Conservation (phyloP, 2,113 vertebrate genomes). For the Indri indri region DNA sequence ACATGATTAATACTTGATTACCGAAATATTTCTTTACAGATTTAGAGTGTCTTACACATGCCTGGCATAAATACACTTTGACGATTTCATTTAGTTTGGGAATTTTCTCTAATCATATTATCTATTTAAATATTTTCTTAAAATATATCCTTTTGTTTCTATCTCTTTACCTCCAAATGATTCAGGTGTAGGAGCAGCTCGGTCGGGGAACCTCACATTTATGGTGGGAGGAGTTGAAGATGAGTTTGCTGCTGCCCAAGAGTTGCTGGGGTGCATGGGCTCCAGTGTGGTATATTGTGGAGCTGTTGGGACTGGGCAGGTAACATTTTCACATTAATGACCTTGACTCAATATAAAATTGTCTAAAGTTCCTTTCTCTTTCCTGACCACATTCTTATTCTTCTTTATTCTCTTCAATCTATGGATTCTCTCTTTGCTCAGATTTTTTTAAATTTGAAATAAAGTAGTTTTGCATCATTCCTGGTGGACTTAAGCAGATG, state of each 20-base stretch:
- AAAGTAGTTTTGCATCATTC: not conserved
- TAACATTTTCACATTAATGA: conserved; percentile 73
- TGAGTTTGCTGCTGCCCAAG: conserved; percentile 95
- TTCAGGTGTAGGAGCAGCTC: conserved; percentile 96
- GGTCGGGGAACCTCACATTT: conserved; percentile 96
- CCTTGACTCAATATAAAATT: not conserved
- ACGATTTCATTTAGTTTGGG: conserved; percentile 38
- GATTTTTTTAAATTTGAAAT: conserved; percentile 33
- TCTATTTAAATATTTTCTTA: conserved; percentile 4
- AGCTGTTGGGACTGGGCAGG: conserved; percentile 97
- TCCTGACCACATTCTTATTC: not conserved
- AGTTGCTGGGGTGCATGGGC: conserved; percentile 96
- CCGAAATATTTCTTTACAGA: not conserved
- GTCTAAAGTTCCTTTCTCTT: conserved; percentile 25
- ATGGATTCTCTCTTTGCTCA: not conserved
- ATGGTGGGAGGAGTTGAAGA: conserved; percentile 98
- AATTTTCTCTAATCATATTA: not conserved
- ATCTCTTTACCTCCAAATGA: conserved; percentile 3
- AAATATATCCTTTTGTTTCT: conserved; percentile 5
- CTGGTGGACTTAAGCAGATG: not conserved
- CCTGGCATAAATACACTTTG: not conserved
- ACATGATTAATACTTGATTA: not conserved
- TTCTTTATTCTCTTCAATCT: not conserved
- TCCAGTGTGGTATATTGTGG: conserved; percentile 96
- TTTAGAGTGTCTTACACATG: not conserved